phyloP scores from a whole-genome alignment of 2,113 vertebrate species.

The Eira barbara region DNA sequence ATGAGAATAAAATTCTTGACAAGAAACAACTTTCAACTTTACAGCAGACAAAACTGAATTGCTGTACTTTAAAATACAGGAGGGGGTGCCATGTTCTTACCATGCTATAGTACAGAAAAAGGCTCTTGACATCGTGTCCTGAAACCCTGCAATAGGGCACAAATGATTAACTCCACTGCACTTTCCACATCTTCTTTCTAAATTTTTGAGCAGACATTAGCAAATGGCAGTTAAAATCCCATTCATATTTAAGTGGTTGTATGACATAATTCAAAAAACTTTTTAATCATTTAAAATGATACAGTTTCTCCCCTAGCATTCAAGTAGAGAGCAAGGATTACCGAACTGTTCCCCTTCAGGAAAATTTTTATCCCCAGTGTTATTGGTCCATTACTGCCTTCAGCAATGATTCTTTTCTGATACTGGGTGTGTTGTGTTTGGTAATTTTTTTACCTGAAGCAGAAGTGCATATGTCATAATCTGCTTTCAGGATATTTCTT shows the following conservation, averaged over 20 bases:
- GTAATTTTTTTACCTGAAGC: conserved; percentile 91
- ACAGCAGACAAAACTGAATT: conserved; percentile 65
- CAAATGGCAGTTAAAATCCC: conserved; percentile 93
- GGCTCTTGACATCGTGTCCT: conserved; percentile 91
- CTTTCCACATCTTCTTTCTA: conserved; percentile 94
- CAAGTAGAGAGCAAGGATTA: conserved; percentile 93
- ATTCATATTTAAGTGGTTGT: conserved; percentile 92
- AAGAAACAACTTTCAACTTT: conserved; percentile 23
- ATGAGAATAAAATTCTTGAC: neutral
- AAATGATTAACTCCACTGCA: conserved; percentile 90
- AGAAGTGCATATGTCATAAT: conserved; percentile 92
- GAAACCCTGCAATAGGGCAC: conserved; percentile 91
- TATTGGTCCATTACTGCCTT: conserved; percentile 91
- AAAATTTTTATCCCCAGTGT: conserved; percentile 91
- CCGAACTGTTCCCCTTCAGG: conserved; percentile 90
- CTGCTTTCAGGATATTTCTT: conserved; percentile 88
- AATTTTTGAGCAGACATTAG: conserved; percentile 94
- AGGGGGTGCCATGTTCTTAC: conserved; percentile 65
- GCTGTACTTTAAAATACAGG: conserved; percentile 61
- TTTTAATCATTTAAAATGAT: conserved; percentile 96
- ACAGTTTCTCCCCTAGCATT: conserved; percentile 91
- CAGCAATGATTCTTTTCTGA: conserved; percentile 95
- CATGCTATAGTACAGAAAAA: conserved; percentile 74
- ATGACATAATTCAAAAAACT: conserved; percentile 88
- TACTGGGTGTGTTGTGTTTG: conserved; percentile 86